Base-by-base conservation (phyloP, 2,888 invertebrate species). In the Aphidoletes aphidimyza region DNA sequence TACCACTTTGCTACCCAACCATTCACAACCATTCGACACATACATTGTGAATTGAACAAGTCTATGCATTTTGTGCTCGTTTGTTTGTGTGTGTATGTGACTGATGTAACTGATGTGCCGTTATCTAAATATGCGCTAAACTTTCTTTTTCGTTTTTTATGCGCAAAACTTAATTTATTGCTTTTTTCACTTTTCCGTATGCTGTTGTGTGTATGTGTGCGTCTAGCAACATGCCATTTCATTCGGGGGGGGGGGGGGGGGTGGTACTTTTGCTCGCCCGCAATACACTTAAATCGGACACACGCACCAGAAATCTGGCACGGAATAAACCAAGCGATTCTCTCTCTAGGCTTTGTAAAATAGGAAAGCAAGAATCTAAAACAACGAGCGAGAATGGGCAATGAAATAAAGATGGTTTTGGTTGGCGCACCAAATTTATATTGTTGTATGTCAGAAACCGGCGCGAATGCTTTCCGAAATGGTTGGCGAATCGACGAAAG, bases 51-150 rank as follows among this genome's bases (percentile, higher is more conserved):
- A n/a, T n/a, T n/a, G n/a, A n/a, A n/a, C n/a, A n/a, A n/a, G n/a
- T 11, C 54, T n/a, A 5, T 54, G 54, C 54, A 54, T 54, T n/a
- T n/a, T n/a, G 54, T n/a, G n/a, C n/a, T n/a, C n/a, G n/a, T n/a
- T n/a, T n/a, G n/a, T n/a, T n/a, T n/a, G n/a, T n/a, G n/a, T n/a
- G n/a, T n/a, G n/a, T n/a, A n/a, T 36, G 36, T 78, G 34, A 78
- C 78, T 78, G 78, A 78, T 78, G 78, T 78, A 36, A 36, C 36
- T 78, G 78, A 78, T 78, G 78, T 34, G 36, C 78, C 78, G 78
- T 78, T 78, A 78, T 78, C 78, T 36, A 36, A 36, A 78, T 78
- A 78, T 36, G 19, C n/a, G 81, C 22, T 81, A 81, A 36, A 37
- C 11, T 78, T 78, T 36, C 14, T 17, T 34, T 81, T 81, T 81